Evolutionary conservation across 2,888 invertebrate species (phyloP).

Genomic region (Noctua janthina): DNA sequence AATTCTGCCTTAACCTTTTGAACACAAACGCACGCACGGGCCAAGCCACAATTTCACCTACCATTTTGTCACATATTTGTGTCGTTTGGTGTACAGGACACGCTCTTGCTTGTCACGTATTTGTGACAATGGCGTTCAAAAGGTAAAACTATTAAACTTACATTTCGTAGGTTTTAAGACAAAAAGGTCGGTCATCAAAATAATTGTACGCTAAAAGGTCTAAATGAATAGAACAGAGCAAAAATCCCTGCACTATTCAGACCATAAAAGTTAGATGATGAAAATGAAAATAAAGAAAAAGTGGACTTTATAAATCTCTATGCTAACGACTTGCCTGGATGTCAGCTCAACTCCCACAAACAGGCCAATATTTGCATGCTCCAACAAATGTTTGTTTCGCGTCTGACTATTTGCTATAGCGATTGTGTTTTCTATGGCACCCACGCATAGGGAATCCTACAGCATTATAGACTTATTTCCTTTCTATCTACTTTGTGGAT

Average conservation of each 20-base stretch:
- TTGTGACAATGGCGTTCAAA: no score
- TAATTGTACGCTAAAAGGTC: neutral
- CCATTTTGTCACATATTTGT: no score
- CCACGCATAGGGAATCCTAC: slow-evolving; percentile 37
- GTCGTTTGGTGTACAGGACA: no score
- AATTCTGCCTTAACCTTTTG: no score
- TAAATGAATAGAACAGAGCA: neutral
- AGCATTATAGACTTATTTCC: neutral
- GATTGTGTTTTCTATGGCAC: slow-evolving; percentile 36
- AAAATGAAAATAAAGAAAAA: slow-evolving; percentile 10
- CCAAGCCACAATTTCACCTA: no score
- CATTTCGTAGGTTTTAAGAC: neutral
- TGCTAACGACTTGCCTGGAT: slow-evolving; percentile 17
- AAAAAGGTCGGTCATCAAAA: neutral
- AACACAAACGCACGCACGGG: no score
- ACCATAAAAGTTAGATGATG: neutral
- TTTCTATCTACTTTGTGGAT: neutral
- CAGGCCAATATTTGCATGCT: slow-evolving; percentile 39
- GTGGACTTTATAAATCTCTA: slow-evolving; percentile 10
- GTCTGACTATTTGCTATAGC: slow-evolving; percentile 40
- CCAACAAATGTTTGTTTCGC: slow-evolving; percentile 46
- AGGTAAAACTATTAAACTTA: neutral
- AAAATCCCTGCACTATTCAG: neutral
- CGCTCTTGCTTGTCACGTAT: no score
- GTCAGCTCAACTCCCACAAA: slow-evolving; percentile 22